phyloP scores from a whole-genome alignment of 1,140 invertebrate genomes.

The Drosophila aff. region DNA sequence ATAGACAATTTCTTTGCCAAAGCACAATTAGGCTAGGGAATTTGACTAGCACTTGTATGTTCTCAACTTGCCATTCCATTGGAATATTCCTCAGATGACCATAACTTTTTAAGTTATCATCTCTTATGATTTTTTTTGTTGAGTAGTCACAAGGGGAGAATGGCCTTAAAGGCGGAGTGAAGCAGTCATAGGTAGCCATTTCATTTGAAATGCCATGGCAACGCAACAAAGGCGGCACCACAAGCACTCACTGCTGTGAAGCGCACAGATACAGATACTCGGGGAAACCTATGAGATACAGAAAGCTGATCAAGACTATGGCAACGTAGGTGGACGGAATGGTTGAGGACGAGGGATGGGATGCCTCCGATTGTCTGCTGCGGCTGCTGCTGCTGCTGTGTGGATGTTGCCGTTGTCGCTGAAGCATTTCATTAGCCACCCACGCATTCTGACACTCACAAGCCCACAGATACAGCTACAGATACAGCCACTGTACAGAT shows the following conservation, averaged over 20 bases:
- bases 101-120: constrained; percentile 19
- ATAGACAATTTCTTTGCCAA: not conserved
- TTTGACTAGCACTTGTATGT: not conserved
- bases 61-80: too few species aligned
- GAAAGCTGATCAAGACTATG: constrained; percentile 61
- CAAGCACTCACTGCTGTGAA: constrained; percentile 16
- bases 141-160: constrained; percentile 18
- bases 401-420: constrained; percentile 71
- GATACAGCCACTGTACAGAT: constrained; percentile 10
- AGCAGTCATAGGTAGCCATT: constrained; percentile 39
- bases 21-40: not conserved
- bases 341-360: constrained; percentile 3
- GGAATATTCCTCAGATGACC: not conserved
- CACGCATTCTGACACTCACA: constrained; percentile 65
- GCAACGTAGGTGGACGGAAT: constrained; percentile 25
- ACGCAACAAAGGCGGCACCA: constrained; percentile 44
- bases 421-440: constrained; percentile 82
- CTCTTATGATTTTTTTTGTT: not conserved
- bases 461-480: constrained; percentile 6
- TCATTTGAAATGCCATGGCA: constrained; percentile 69
- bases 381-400: constrained; percentile 30
- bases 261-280: constrained; percentile 25
- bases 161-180: constrained; percentile 24
- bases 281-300: constrained; percentile 26
- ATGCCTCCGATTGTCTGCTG: constrained; percentile 19